These are phyloP conservation scores for Hexactinellida sp. DNA, from an alignment of 37 sponge, comb jelly and placozoan species.

Conservation along the genomic window DNA sequence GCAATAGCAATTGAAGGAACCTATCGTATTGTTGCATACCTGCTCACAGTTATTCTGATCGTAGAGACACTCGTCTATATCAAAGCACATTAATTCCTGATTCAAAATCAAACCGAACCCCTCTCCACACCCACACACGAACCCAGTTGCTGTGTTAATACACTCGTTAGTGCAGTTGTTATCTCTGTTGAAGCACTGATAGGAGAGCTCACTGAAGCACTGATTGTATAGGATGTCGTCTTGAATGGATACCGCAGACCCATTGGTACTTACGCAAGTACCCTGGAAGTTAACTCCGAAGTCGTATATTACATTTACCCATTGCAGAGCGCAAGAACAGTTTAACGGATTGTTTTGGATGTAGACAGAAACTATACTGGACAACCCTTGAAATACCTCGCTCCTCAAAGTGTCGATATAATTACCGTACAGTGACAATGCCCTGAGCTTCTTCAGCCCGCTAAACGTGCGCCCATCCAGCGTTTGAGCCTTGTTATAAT, in stretches of 20 bases:
- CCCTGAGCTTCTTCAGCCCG: background rate
- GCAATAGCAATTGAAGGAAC: background rate
- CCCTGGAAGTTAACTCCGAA: background rate
- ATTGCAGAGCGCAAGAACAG: background rate
- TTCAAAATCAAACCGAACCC: background rate
- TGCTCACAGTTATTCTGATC: background rate
- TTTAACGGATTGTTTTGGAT: background rate
- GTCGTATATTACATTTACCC: background rate
- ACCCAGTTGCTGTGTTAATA: background rate
- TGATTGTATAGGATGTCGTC: background rate
- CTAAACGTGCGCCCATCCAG: background rate
- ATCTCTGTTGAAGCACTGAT: background rate
- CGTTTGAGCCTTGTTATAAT: background rate
- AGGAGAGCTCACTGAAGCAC: background rate
- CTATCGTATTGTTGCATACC: background rate
- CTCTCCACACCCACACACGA: background rate
- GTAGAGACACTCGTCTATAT: background rate
- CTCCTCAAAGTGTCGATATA: background rate
- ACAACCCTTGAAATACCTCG: background rate
- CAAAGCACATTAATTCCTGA: background rate
- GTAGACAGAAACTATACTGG: background rate
- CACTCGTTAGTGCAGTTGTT: background rate
- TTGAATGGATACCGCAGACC: background rate
- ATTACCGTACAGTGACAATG: background rate
- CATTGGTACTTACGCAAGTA: background rate